Conservation (phyloP, 2,888 invertebrate genomes). For the Oscheius sp. region DNA sequence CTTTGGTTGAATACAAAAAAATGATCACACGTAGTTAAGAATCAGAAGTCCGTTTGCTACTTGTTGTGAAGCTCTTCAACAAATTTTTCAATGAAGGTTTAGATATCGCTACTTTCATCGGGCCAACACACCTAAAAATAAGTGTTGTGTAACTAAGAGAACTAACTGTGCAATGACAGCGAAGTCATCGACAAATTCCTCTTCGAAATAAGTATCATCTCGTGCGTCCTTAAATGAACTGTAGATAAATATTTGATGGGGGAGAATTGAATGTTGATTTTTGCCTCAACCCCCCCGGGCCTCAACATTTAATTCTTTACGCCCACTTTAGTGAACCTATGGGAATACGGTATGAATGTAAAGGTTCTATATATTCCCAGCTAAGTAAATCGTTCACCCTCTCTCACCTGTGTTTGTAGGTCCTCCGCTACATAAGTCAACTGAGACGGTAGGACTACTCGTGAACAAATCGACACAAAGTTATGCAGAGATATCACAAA, state of each 20-base stretch:
- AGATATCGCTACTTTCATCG: constrained; percentile 53
- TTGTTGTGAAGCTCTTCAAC: constrained; percentile 57
- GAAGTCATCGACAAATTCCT: constrained; percentile 64
- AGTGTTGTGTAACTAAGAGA: background rate
- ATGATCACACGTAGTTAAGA: background rate
- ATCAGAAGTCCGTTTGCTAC: constrained; percentile 7
- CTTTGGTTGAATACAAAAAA: background rate
- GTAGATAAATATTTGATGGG: no score
- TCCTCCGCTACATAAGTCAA: constrained; percentile 48
- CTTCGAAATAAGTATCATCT: constrained; percentile 39
- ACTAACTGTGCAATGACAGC: constrained; percentile 65
- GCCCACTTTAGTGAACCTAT: no score
- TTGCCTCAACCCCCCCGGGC: no score
- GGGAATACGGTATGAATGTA: no score
- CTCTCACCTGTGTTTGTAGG: constrained; percentile 4
- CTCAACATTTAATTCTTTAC: no score
- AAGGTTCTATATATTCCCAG: background rate
- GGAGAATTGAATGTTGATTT: no score
- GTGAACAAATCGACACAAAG: constrained; percentile 87
- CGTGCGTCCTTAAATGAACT: constrained; percentile 26
- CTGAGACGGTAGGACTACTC: constrained; percentile 69
- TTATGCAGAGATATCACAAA: constrained; percentile 89
- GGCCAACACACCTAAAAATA: constrained; percentile 48
- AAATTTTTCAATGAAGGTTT: constrained; percentile 58
- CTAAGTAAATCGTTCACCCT: no score